phyloP scores from a whole-genome alignment of 2,113 vertebrate species.

The Clinocottus analis region DNA sequence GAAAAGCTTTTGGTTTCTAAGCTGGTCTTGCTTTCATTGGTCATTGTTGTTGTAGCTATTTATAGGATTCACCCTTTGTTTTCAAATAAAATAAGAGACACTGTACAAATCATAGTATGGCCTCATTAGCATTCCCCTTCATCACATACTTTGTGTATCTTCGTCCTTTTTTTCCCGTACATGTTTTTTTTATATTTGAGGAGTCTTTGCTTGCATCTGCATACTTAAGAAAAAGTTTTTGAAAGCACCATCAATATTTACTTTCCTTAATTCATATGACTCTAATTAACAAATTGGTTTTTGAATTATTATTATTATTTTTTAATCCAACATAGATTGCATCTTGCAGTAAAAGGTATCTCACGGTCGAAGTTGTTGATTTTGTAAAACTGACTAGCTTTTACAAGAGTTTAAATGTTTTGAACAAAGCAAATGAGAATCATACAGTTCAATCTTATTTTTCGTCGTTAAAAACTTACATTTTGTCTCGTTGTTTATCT shows the following conservation, averaged over 20 bases:
- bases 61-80: not conserved
- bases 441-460: not conserved
- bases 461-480: not conserved
- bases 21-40: not conserved
- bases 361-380: rapidly evolving
- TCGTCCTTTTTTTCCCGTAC: not conserved
- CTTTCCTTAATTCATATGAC: not conserved
- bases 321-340: rapidly evolving
- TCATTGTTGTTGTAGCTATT: not conserved
- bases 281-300: rapidly evolving
- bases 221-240: rapidly evolving
- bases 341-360: not conserved
- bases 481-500: not conserved
- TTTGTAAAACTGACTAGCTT: not conserved
- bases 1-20: not conserved
- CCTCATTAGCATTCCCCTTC: too few species aligned
- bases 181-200: too few species aligned
- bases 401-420: not conserved
- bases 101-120: not conserved
- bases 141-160: not conserved
- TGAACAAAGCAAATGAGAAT: not conserved
- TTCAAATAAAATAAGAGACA: rapidly evolving
- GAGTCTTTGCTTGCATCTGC: rapidly evolving
- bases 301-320: not conserved
- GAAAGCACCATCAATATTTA: too few species aligned